A percentile compares a stretch with the other conserved stretches of the same genome.
Conservation (phyloP, 1,140 invertebrate species). For the Plectrocnemia conspersa region DNA sequence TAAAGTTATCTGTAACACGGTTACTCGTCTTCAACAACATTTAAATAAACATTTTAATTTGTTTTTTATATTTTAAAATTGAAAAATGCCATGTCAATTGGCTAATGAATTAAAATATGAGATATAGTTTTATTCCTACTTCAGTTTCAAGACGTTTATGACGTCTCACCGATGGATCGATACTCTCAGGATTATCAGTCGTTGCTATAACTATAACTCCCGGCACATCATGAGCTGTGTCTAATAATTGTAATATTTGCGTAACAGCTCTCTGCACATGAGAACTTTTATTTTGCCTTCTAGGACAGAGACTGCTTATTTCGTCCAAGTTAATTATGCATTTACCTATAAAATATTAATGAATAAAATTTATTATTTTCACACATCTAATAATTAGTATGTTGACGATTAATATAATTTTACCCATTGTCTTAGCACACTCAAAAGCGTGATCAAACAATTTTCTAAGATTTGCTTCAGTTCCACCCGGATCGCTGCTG, state of each 20-base stretch:
- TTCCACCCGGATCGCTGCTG: slow-evolving; percentile 42
- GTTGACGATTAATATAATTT: not conserved
- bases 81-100: no score
- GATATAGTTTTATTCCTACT: no score
- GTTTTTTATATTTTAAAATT: no score
- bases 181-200: slow-evolving; percentile 39
- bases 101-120: no score
- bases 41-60: no score
- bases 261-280: slow-evolving; percentile 39
- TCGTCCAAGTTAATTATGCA: slow-evolving; percentile 43
- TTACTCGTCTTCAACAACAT: no score
- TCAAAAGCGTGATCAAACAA: slow-evolving; percentile 42
- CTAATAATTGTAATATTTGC: slow-evolving; percentile 42
- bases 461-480: slow-evolving; percentile 41
- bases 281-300: slow-evolving; percentile 15
- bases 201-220: slow-evolving; percentile 44
- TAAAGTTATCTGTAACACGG: no score
- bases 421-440: slow-evolving; percentile 36
- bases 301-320: slow-evolving; percentile 41
- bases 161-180: slow-evolving; percentile 41
- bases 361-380: slow-evolving; percentile 22
- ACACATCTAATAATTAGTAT: slow-evolving; percentile 9
- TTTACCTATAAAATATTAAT: slow-evolving; percentile 30
- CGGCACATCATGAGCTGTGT: slow-evolving; percentile 37
- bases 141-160: slow-evolving; percentile 44